Evolutionary conservation across 53 echinoderm and acorn worm genomes (phyloP).

Genomic region (Temnopleurus reevesii): DNA sequence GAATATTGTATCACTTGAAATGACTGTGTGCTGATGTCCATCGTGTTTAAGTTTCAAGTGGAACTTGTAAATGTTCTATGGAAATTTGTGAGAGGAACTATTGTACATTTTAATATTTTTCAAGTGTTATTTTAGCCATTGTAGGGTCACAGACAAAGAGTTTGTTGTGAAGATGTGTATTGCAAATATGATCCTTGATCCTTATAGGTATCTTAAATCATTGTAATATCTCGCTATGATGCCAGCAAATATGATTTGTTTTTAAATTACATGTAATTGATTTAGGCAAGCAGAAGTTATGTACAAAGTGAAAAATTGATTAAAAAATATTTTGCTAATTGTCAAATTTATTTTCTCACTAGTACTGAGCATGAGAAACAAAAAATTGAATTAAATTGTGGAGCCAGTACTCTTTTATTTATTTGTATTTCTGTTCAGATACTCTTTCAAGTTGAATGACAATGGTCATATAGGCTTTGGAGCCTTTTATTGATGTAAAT

Average conservation of each 20-base stretch:
- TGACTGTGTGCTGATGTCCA: background rate
- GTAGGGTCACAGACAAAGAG: background rate
- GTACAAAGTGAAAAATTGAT: background rate
- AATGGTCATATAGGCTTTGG: background rate
- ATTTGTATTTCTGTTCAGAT: conserved; percentile 9
- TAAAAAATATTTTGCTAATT: background rate
- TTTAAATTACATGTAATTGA: background rate
- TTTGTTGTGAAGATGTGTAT: background rate
- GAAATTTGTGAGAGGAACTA: background rate
- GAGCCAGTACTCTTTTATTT: conserved; percentile 18
- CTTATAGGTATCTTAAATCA: no score
- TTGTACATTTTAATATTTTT: background rate
- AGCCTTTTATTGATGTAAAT: background rate
- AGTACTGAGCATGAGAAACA: background rate
- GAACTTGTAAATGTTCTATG: background rate
- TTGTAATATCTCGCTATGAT: background rate
- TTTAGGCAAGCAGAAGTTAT: background rate
- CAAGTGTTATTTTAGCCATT: background rate
- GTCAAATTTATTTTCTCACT: background rate
- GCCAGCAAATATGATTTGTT: background rate
- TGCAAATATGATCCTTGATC: no score
- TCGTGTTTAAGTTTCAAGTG: background rate
- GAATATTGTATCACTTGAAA: background rate
- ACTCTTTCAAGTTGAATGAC: background rate
- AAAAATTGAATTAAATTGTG: background rate